Evolutionary conservation across 2,797 vertebrate genomes (phyloP).

Genomic region (Sebastolobus altivelis): DNA sequence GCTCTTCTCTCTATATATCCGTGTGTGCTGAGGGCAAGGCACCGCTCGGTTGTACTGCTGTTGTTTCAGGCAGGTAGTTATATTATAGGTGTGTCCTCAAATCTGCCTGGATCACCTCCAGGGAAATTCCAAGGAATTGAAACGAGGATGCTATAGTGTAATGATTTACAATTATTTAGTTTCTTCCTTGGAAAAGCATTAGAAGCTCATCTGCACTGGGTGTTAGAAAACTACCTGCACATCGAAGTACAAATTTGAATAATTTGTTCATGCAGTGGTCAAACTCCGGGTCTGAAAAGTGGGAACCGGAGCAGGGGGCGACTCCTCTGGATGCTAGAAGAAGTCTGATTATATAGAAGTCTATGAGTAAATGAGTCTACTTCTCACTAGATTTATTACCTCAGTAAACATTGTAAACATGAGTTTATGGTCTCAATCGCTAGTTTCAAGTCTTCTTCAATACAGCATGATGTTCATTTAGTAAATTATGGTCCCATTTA

Average conservation of each 20-base stretch:
- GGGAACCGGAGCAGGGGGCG: too few species aligned
- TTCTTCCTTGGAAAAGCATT: background rate
- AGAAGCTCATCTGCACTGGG: background rate
- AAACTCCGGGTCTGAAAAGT: too few species aligned
- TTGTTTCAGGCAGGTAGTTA: background rate
- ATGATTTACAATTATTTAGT: slow-evolving; percentile 18
- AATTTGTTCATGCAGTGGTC: background rate
- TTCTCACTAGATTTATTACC: too few species aligned
- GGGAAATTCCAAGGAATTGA: background rate
- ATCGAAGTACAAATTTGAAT: background rate
- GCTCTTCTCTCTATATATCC: background rate
- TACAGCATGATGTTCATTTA: too few species aligned
- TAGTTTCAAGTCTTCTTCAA: too few species aligned
- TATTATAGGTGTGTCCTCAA: background rate
- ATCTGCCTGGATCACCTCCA: background rate
- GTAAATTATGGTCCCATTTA: too few species aligned
- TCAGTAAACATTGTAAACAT: too few species aligned
- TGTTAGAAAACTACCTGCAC: background rate
- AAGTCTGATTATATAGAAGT: too few species aligned
- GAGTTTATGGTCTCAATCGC: too few species aligned
- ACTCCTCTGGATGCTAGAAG: too few species aligned
- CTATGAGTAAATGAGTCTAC: too few species aligned
- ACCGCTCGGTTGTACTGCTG: too few species aligned
- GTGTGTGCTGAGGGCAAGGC: slow-evolving; percentile 1
- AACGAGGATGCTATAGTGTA: background rate